These are phyloP conservation scores for Neelides folsomi DNA, from an alignment of 2,888 invertebrate species.

Conservation along the genomic window DNA sequence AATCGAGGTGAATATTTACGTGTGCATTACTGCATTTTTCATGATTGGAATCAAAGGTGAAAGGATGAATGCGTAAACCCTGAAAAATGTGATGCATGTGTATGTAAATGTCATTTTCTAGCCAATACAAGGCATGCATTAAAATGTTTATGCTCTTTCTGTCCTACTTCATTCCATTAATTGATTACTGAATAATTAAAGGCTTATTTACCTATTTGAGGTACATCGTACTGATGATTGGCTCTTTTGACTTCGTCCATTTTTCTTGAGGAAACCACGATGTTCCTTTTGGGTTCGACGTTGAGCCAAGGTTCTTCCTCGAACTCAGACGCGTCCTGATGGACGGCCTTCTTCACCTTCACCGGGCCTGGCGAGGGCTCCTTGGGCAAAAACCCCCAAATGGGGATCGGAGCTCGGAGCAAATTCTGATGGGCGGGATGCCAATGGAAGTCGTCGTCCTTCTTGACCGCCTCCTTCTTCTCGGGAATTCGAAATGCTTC, in stretches of 20 bases:
- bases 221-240: constrained; percentile 29
- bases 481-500: no score
- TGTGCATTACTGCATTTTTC: no score
- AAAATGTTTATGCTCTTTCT: no score
- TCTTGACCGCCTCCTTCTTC: no score
- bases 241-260: constrained; percentile 19
- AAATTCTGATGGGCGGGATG: constrained; percentile 11
- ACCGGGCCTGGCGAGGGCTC: not conserved
- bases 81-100: no score
- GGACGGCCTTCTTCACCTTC: not conserved
- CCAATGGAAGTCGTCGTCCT: no score
- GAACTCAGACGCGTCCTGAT: not conserved
- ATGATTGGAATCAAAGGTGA: no score
- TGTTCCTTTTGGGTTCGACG: not conserved
- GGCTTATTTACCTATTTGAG: constrained; percentile 32
- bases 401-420: constrained; percentile 15
- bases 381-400: constrained; percentile 26
- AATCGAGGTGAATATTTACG: no score
- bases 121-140: no score
- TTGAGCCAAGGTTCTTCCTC: constrained; percentile 5
- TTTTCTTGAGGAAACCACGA: not conserved
- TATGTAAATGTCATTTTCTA: no score
- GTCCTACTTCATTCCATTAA: not conserved
- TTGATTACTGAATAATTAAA: no score
- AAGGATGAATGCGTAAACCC: no score